Conservation (phyloP, 2,113 vertebrate species). For the Centropus bengalensis region DNA sequence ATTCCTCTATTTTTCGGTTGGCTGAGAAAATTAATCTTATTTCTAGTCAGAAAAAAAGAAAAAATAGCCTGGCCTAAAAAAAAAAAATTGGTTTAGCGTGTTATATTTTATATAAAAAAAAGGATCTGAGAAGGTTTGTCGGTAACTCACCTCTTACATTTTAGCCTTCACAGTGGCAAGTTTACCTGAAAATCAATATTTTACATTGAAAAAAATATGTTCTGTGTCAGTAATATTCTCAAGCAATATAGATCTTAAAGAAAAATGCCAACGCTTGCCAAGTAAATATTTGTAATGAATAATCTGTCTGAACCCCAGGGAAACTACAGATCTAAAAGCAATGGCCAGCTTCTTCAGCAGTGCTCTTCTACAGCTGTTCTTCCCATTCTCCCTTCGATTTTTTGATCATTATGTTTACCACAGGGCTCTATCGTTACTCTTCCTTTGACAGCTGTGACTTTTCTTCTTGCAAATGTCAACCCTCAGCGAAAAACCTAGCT, state of each 20-base stretch:
- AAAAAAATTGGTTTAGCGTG: background rate
- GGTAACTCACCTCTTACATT: conserved; percentile 17
- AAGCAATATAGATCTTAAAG: conserved; percentile 33
- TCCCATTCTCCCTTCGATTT: background rate
- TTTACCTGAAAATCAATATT: conserved; percentile 49
- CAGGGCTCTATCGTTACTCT: background rate
- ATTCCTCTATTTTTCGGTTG: background rate
- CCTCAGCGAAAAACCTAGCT: background rate
- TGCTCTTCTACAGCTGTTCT: background rate
- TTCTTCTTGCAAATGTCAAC: background rate
- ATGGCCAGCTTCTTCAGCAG: background rate
- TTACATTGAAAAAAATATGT: background rate
- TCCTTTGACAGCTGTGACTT: conserved; percentile 8
- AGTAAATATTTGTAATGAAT: conserved; percentile 45
- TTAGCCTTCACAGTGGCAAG: conserved; percentile 2
- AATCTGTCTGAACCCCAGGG: background rate
- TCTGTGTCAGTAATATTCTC: background rate
- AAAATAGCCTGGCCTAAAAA: background rate
- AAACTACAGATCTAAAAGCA: background rate
- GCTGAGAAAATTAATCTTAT: background rate
- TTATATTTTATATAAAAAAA: background rate
- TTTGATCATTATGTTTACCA: background rate
- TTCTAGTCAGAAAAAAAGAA: conserved; percentile 4
- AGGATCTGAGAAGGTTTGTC: background rate
- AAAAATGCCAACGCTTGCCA: conserved; percentile 10